Percentiles rank a stretch among this genome's conserved stretches.
Conservation (phyloP, 2,888 invertebrate genomes). For the Calliopum simillimum region DNA sequence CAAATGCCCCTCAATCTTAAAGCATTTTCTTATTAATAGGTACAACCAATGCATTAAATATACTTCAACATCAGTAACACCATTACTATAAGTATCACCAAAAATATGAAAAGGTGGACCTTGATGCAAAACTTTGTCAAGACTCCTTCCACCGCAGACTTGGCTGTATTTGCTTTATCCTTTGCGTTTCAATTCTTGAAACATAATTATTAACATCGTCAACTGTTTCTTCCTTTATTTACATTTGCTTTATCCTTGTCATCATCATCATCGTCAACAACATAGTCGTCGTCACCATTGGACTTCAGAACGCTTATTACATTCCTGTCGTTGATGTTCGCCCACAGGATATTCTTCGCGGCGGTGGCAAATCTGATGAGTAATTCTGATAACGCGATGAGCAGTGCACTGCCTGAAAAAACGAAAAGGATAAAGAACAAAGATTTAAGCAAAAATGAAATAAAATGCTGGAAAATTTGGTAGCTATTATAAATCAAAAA, state of each 20-base stretch:
- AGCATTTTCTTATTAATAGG: too few species aligned
- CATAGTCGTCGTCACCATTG: background rate
- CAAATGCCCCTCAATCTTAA: too few species aligned
- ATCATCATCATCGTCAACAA: background rate
- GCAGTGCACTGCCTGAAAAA: constrained; percentile 61
- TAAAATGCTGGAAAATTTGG: background rate
- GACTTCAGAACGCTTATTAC: constrained; percentile 39
- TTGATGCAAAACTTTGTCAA: too few species aligned
- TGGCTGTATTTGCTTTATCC: background rate
- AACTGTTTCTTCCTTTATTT: background rate
- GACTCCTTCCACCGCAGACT: too few species aligned
- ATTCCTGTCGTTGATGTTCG: constrained; percentile 62
- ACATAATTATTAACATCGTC: background rate
- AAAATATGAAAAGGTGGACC: too few species aligned
- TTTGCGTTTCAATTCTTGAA: background rate
- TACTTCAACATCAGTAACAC: too few species aligned
- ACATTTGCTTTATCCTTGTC: background rate
- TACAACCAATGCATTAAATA: too few species aligned
- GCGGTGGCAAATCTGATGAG: constrained; percentile 60
- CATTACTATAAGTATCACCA: too few species aligned
- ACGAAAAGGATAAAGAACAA: constrained; percentile 32
- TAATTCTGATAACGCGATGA: constrained; percentile 60
- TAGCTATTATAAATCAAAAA: too few species aligned
- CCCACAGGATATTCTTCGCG: constrained; percentile 62
- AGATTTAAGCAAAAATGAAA: background rate